phyloP scores from a whole-genome alignment of 1,140 invertebrate genomes.

The Tetragnatha versicolor region DNA sequence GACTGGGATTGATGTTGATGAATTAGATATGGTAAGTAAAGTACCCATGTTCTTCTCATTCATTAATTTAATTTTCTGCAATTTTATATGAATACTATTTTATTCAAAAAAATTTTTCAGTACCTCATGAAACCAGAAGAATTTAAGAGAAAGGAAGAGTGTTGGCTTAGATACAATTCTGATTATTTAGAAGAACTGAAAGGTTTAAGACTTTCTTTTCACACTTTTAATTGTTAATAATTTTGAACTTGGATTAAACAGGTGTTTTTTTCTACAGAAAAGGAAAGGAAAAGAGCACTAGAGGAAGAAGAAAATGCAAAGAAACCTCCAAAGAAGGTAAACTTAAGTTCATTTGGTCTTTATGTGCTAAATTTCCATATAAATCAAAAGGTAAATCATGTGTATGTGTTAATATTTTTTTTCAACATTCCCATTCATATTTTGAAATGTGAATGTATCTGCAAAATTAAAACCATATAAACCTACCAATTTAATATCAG shows the following conservation, averaged over 20 bases:
- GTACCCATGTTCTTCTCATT: too few species aligned
- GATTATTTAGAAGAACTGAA: slow-evolving; percentile 83
- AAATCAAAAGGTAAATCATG: too few species aligned
- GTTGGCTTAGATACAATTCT: slow-evolving; percentile 87
- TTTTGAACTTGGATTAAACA: slow-evolving; percentile 55
- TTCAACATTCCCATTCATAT: too few species aligned
- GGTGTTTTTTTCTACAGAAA: slow-evolving; percentile 56
- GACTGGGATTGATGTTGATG: slow-evolving; percentile 84
- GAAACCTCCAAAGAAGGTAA: slow-evolving; percentile 34
- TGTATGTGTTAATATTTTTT: too few species aligned
- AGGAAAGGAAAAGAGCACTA: slow-evolving; percentile 62
- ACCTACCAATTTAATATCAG: too few species aligned
- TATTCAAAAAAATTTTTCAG: slow-evolving; percentile 54
- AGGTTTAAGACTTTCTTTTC: slow-evolving; percentile 65
- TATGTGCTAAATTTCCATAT: too few species aligned
- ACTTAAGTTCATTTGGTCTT: too few species aligned
- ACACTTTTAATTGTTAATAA: slow-evolving; percentile 54
- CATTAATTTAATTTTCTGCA: too few species aligned
- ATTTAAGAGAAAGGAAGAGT: slow-evolving; percentile 75
- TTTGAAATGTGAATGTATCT: too few species aligned
- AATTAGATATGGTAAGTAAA: slow-evolving; percentile 72
- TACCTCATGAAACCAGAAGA: slow-evolving; percentile 87
- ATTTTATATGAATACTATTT: background rate
- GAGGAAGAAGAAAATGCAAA: slow-evolving; percentile 61
- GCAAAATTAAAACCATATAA: too few species aligned